Conservation (phyloP, 2,888 invertebrate genomes). For the Trypoxylon attenuatum region DNA sequence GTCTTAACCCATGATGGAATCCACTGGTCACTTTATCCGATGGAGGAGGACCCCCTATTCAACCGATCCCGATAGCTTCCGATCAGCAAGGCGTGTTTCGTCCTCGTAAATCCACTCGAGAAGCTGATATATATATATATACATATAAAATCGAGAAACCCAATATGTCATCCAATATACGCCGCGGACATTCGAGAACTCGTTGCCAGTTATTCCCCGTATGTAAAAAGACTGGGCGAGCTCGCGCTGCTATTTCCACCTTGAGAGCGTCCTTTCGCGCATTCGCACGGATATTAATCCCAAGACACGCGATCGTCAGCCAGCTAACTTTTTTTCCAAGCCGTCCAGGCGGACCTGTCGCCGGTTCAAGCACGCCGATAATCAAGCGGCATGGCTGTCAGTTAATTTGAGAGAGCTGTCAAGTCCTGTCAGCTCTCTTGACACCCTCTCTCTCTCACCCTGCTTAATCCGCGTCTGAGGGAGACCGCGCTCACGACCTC, state of each 20-base stretch:
- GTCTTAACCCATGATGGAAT: too few species aligned
- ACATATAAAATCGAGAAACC: conserved; percentile 22
- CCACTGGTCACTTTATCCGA: neutral
- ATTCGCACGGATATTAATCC: conserved; percentile 44
- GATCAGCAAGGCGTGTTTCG: neutral
- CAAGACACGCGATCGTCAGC: neutral
- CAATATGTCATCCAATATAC: conserved; percentile 28
- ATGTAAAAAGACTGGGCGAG: conserved; percentile 2
- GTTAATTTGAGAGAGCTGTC: too few species aligned
- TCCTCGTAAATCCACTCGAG: neutral
- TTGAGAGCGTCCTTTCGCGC: conserved; percentile 21
- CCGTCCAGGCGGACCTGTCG: too few species aligned
- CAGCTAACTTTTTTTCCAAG: conserved; percentile 9
- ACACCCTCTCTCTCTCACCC: neutral
- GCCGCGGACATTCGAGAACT: conserved; percentile 29
- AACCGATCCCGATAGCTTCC: neutral
- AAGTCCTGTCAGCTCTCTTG: neutral
- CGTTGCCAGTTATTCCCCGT: conserved; percentile 6
- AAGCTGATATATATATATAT: neutral
- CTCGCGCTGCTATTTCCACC: conserved; percentile 12
- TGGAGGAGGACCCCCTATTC: too few species aligned
- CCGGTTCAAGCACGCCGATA: too few species aligned
- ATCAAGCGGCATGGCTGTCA: neutral
- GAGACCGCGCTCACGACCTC: conserved; percentile 13
- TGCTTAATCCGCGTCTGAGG: too few species aligned